These are phyloP conservation scores for Pyrocephalus nanus DNA, from an alignment of 2,797 vertebrate genomes.

Conservation along the genomic window DNA sequence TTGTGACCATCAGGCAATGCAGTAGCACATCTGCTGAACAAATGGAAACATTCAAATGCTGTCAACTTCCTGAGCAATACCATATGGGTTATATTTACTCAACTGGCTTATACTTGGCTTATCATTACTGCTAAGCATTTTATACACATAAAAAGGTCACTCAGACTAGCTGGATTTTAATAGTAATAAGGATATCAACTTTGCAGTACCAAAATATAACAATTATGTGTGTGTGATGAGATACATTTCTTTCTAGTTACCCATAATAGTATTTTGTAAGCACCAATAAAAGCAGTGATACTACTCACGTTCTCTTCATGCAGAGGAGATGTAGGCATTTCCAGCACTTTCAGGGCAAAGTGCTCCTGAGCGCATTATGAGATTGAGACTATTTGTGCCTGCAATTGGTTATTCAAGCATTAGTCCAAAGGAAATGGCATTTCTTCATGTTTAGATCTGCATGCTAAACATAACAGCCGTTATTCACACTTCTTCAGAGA, in stretches of 20 bases:
- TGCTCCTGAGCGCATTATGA: neutral
- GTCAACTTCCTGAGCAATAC: neutral
- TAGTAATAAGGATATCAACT: neutral
- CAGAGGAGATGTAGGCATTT: neutral
- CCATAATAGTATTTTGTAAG: neutral
- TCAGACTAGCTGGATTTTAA: neutral
- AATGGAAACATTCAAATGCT: neutral
- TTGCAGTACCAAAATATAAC: neutral
- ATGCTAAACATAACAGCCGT: neutral
- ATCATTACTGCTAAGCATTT: neutral
- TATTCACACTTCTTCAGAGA: neutral
- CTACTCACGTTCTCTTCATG: neutral
- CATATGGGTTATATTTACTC: neutral
- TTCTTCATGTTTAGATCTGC: neutral
- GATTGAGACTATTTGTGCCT: neutral
- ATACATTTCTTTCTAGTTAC: neutral
- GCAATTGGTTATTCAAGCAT: neutral
- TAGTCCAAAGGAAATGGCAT: neutral
- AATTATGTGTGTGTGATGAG: neutral
- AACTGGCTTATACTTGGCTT: neutral
- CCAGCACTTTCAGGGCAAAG: neutral
- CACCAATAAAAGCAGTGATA: neutral
- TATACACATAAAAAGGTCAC: neutral
- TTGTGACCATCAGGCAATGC: neutral
- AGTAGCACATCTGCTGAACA: neutral